A percentile compares a stretch with the other conserved stretches of the same genome.
phyloP scores from a whole-genome alignment of 2,888 invertebrate genomes.

The Crocallis elinguaria region DNA sequence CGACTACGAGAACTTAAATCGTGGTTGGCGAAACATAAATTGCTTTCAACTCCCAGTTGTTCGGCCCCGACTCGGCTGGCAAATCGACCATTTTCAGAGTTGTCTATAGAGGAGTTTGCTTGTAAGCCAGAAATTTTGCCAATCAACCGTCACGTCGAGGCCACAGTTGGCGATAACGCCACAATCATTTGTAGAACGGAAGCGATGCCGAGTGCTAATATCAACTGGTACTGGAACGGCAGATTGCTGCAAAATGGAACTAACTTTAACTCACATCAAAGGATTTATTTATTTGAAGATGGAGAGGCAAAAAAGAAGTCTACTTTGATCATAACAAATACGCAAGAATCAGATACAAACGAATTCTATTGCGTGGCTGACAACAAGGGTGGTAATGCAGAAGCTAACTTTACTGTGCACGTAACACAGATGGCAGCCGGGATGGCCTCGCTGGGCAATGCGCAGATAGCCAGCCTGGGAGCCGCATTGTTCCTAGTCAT shows the following conservation, averaged over 20 bases:
- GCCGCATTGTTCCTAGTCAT: conserved; percentile 92
- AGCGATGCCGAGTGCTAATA: conserved; percentile 91
- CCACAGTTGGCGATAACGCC: conserved; percentile 92
- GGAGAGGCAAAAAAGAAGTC: conserved; percentile 91
- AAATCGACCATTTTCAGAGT: conserved; percentile 90
- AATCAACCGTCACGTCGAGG: conserved; percentile 90
- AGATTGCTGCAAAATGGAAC: conserved; percentile 91
- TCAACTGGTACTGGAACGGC: conserved; percentile 96
- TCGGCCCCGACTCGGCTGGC: conserved; percentile 88
- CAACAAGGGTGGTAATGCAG: conserved; percentile 94
- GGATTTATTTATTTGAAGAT: conserved; percentile 90
- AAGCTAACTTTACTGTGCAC: conserved; percentile 95
- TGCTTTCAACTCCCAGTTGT: conserved; percentile 91
- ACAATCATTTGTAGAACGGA: conserved; percentile 93
- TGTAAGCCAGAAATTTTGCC: conserved; percentile 93
- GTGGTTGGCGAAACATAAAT: conserved; percentile 92
- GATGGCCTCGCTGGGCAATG: conserved; percentile 92
- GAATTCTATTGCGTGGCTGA: conserved; percentile 96
- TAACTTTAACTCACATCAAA: conserved; percentile 91
- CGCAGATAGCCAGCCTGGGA: conserved; percentile 93
- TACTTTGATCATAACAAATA: conserved; percentile 90
- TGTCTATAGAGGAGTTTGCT: conserved; percentile 93
- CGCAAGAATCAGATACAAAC: conserved; percentile 92
- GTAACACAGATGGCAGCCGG: conserved; percentile 91
- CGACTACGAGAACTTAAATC: conserved; percentile 91